Percentiles rank a stretch among this genome's conserved stretches.
These are phyloP conservation scores for Datnioides undecimradiatus DNA, from an alignment of 2,113 vertebrate genomes.

Conservation along the genomic window DNA sequence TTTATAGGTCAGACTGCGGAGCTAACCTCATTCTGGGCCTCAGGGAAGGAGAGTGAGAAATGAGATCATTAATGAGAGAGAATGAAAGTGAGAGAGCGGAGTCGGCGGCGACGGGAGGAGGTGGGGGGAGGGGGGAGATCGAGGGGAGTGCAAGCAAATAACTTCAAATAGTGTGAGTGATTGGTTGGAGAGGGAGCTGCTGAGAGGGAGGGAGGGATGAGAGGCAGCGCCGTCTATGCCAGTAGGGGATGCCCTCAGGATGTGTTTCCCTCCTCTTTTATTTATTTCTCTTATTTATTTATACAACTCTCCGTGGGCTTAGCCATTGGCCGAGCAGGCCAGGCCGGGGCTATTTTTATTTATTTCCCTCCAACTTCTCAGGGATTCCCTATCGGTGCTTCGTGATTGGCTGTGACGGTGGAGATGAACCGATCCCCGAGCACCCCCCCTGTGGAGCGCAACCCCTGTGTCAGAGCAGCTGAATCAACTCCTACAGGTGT, in stretches of 20 bases:
- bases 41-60: conserved; percentile 78
- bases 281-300: conserved; percentile 83
- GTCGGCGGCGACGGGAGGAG: not conserved
- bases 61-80: conserved; percentile 80
- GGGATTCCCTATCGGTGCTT: conserved; percentile 71
- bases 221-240: conserved; percentile 66
- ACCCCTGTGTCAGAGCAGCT: conserved; percentile 35
- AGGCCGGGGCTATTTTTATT: conserved; percentile 62
- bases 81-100: conserved; percentile 73
- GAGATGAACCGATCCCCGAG: conserved; percentile 41
- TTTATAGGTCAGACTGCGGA: conserved; percentile 78
- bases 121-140: not conserved
- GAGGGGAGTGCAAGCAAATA: conserved; percentile 72
- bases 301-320: conserved; percentile 69
- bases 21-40: conserved; percentile 76
- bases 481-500: conserved; percentile 45
- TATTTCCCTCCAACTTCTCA: conserved; percentile 59
- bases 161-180: conserved; percentile 77
- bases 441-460: conserved; percentile 19
- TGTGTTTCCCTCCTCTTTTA: conserved; percentile 80
- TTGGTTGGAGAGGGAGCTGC: conserved; percentile 63
- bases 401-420: conserved; percentile 69
- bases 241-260: conserved; percentile 81
- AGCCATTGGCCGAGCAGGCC: conserved; percentile 68
- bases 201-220: conserved; percentile 43